These are phyloP conservation scores for Gymnodraco acuticeps DNA, from an alignment of 2,797 vertebrate species.

Conservation along the genomic window DNA sequence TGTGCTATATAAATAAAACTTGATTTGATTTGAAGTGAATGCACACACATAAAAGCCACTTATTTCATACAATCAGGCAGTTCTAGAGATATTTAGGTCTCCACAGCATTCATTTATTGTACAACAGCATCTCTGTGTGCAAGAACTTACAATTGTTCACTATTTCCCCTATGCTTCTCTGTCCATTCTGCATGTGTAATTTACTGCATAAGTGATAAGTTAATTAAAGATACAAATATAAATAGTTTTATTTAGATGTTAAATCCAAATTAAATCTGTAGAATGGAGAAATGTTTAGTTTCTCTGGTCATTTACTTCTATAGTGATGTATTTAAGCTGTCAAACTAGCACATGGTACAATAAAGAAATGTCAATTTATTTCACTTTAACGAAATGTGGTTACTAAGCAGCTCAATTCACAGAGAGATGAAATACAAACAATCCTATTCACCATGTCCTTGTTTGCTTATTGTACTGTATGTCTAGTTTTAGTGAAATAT, in stretches of 20 bases:
- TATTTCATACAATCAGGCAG: background rate
- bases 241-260: background rate
- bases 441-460: background rate
- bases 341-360: background rate
- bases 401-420: background rate
- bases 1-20: no score
- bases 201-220: background rate
- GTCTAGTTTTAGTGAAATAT: no score
- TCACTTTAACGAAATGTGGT: background rate
- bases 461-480: conserved; percentile 1
- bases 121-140: background rate
- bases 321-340: background rate
- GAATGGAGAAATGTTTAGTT: background rate
- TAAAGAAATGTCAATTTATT: background rate
- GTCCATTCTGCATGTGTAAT: background rate
- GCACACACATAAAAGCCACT: conserved; percentile 1
- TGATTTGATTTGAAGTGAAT: no score
- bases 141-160: background rate
- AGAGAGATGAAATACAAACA: background rate
- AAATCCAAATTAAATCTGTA: background rate
- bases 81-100: background rate
- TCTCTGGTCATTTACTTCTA: background rate
- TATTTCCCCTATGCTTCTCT: background rate
- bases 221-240: background rate
- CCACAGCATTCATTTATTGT: background rate